Evolutionary conservation across 2,797 vertebrate species (phyloP).

Genomic region (Microcaecilia unicolor): DNA sequence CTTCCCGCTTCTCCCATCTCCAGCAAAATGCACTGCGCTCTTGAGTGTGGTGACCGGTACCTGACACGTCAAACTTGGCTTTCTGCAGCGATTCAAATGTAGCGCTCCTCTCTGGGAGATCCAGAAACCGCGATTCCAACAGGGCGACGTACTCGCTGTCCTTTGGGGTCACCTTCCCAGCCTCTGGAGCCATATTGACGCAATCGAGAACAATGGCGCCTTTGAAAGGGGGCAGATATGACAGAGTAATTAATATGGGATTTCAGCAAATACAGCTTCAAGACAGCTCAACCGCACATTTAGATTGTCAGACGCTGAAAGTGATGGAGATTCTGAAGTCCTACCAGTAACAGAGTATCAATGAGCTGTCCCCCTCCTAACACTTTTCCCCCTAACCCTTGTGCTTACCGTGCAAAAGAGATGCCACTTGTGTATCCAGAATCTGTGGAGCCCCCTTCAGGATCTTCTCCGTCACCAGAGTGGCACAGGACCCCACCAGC

Average conservation of each 20-base stretch:
- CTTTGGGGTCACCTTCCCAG: conserved; percentile 79
- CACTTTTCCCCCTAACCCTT: no score
- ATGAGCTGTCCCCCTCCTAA: no score
- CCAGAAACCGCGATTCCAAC: conserved; percentile 66
- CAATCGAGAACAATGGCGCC: conserved; percentile 81
- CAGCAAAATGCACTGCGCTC: no score
- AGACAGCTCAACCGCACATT: no score
- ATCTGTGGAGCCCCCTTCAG: conserved; percentile 63
- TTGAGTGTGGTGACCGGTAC: no score
- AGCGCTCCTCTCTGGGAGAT: conserved; percentile 57
- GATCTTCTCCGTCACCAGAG: conserved; percentile 77
- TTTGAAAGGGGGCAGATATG: conserved; percentile 14
- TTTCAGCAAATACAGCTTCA: neutral
- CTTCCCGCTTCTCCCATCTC: no score
- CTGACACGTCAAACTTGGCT: conserved; percentile 83
- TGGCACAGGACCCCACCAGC: conserved; percentile 79
- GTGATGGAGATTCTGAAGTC: no score
- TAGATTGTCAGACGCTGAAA: no score
- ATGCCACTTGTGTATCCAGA: conserved; percentile 64
- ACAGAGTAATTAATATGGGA: no score
- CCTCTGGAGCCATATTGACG: conserved; percentile 78
- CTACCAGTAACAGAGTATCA: no score
- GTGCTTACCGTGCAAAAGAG: conserved; percentile 73
- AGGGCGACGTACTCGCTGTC: conserved; percentile 53
- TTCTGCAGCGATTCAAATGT: conserved; percentile 70